These are phyloP conservation scores for Tetragonula clypearis DNA, from an alignment of 1,140 invertebrate genomes.

Conservation along the genomic window DNA sequence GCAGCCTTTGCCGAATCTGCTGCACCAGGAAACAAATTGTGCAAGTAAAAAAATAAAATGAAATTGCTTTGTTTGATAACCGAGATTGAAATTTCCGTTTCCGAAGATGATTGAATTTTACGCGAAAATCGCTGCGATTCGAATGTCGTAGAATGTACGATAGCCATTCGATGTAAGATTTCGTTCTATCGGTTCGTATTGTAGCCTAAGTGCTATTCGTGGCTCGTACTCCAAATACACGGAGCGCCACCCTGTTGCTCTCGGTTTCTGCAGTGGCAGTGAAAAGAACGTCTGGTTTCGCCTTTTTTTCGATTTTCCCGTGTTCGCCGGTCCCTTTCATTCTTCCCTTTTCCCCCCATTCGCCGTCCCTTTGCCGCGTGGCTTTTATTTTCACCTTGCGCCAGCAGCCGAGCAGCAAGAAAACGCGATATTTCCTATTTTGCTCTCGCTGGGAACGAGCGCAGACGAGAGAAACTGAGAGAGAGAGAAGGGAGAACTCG, in stretches of 20 bases:
- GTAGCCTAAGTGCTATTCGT: too few species aligned
- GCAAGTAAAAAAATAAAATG: too few species aligned
- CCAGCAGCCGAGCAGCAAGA: neutral
- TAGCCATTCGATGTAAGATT: neutral
- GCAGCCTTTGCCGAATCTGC: too few species aligned
- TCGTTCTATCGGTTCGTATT: too few species aligned
- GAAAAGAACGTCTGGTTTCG: conserved; percentile 17
- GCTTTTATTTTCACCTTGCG: neutral
- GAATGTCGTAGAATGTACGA: too few species aligned
- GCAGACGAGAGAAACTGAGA: neutral
- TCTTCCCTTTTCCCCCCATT: neutral
- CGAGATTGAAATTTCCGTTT: too few species aligned
- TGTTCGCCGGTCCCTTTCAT: conserved; percentile 4
- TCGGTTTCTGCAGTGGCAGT: neutral
- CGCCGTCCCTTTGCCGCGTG: too few species aligned
- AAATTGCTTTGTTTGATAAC: too few species aligned
- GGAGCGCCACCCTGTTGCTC: neutral
- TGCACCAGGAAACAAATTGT: too few species aligned
- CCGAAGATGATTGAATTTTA: too few species aligned
- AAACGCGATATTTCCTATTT: conserved; percentile 14
- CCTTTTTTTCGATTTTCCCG: conserved; percentile 33
- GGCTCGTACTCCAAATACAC: neutral
- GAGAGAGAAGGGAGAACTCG: too few species aligned
- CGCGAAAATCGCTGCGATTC: too few species aligned
- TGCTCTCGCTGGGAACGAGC: neutral